phyloP scores from a whole-genome alignment of 2,888 invertebrate species.

The Cephus pygmeus region DNA sequence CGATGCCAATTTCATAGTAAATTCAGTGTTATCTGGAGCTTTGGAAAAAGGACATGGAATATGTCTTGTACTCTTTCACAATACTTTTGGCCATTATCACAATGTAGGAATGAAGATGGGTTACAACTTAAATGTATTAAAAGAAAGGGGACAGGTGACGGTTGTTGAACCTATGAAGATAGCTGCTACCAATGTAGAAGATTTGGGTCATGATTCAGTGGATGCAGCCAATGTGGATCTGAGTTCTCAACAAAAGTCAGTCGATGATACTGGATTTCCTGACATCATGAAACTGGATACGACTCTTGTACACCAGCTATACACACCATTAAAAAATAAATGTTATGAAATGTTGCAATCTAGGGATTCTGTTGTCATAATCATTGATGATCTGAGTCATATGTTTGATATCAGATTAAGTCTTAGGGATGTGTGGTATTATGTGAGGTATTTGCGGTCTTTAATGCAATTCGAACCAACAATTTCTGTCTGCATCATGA shows the following conservation, averaged over 20 bases:
- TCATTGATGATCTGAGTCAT: slow-evolving; percentile 81
- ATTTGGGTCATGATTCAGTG: slow-evolving; percentile 64
- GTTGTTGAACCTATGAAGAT: slow-evolving; percentile 69
- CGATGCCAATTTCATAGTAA: slow-evolving; percentile 79
- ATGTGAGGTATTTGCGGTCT: slow-evolving; percentile 50
- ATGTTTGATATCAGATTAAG: slow-evolving; percentile 74
- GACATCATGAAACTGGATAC: slow-evolving; percentile 51
- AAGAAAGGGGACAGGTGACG: slow-evolving; percentile 66
- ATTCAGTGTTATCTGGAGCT: slow-evolving; percentile 74
- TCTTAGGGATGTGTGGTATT: slow-evolving; percentile 67
- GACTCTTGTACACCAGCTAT: slow-evolving; percentile 64
- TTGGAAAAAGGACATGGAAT: slow-evolving; percentile 72
- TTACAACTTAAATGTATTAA: slow-evolving; percentile 73
- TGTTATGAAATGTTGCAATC: slow-evolving; percentile 61
- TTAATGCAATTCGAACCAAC: slow-evolving; percentile 41
- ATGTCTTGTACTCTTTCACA: slow-evolving; percentile 76
- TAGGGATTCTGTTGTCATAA: slow-evolving; percentile 68
- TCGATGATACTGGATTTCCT: slow-evolving; percentile 28
- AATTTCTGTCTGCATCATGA: slow-evolving; percentile 51
- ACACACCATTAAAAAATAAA: slow-evolving; percentile 64
- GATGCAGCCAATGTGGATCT: slow-evolving; percentile 64
- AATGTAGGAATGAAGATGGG: slow-evolving; percentile 80
- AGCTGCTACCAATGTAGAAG: slow-evolving; percentile 49
- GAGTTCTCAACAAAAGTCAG: slow-evolving; percentile 44
- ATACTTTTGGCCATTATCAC: slow-evolving; percentile 79